A percentile compares a stretch with the other conserved stretches of the same genome.
Conservation (phyloP, 2,797 vertebrate genomes). For the Podargus strigoides region DNA sequence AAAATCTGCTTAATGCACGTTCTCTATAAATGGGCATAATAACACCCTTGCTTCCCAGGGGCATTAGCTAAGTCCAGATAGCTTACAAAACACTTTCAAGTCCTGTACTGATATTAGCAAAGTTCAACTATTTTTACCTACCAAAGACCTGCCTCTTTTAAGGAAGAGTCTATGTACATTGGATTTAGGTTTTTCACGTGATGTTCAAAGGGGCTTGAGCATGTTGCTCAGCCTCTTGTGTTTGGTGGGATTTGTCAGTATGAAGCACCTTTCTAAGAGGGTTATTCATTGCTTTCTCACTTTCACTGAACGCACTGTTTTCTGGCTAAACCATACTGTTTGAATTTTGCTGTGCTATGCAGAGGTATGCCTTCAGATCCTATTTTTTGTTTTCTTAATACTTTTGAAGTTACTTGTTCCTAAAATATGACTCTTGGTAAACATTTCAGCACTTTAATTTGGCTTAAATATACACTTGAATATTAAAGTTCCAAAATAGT, state of each 20-base stretch:
- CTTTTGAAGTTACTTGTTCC: conserved; percentile 46
- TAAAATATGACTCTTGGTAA: conserved; percentile 43
- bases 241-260: background rate
- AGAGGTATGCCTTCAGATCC: background rate
- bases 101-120: background rate
- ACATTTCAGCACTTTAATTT: conserved; percentile 47
- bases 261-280: background rate
- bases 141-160: background rate
- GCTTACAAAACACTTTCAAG: background rate
- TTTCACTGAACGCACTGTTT: background rate
- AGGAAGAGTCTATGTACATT: background rate
- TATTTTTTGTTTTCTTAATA: conserved; percentile 40
- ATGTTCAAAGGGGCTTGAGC: background rate
- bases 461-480: conserved; percentile 7
- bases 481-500: conserved; percentile 36
- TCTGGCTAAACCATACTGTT: background rate
- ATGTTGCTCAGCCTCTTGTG: background rate
- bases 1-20: background rate
- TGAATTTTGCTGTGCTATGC: conserved; percentile 15
- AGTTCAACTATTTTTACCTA: conserved; percentile 2
- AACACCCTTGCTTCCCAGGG: background rate
- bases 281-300: conserved; percentile 5
- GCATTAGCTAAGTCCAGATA: background rate
- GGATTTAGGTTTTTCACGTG: conserved; percentile 6
- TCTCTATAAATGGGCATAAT: background rate